A percentile compares a stretch with the other conserved stretches of the same genome.
Conservation (phyloP, 2,888 invertebrate species). For the Celastrina argiolus region DNA sequence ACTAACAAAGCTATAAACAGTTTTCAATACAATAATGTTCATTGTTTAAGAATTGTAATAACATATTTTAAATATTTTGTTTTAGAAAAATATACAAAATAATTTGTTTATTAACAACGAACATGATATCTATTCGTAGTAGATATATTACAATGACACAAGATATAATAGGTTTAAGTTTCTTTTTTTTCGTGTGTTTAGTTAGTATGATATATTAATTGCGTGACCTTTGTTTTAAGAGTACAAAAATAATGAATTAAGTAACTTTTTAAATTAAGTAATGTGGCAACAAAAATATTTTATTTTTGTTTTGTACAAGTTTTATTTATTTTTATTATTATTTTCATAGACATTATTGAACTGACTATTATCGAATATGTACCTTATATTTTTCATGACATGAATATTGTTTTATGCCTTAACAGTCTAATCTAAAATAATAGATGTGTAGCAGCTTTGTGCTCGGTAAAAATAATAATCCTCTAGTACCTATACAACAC, state of each 20-base stretch:
- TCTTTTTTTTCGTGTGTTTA: neutral
- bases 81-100: constrained; percentile 19
- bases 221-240: constrained; percentile 19
- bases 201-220: constrained; percentile 6
- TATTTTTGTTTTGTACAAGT: constrained; percentile 18
- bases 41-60: neutral
- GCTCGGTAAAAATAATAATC: neutral
- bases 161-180: neutral
- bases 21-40: neutral
- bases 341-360: neutral
- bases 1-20: neutral
- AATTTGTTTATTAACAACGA: constrained; percentile 20
- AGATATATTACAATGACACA: neutral
- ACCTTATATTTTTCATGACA: neutral
- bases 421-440: too few relatives aligned
- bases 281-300: neutral
- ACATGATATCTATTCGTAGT: constrained; percentile 5
- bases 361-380: constrained; percentile 7
- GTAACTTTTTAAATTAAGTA: neutral
- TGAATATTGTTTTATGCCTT: neutral
- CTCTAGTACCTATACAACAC: neutral
- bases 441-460: neutral
- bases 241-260: constrained; percentile 15
- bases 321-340: constrained; percentile 20
- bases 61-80: neutral